Evolutionary conservation across 2,888 invertebrate genomes (phyloP), one percentile per base, ranked within the genome.

Genomic region (Thumatha senex): DNA sequence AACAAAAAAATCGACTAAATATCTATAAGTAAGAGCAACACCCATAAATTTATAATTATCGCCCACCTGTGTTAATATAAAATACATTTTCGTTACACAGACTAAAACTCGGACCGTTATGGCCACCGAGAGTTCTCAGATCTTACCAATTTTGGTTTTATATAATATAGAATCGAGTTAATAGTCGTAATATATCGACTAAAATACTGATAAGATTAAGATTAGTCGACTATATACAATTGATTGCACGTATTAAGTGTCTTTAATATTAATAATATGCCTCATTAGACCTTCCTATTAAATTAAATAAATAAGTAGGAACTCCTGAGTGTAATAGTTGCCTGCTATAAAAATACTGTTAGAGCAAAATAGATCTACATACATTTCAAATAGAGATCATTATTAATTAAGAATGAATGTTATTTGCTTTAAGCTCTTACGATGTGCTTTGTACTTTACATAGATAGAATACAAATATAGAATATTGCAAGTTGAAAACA

Each of bases 371-470:
- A 71, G 56, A 65, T 51, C 69, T 66, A 63, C 58, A 49, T 24
- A 45, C 35, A 46, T 56, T 56, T 48, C 60, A 42, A 58, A 66
- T 67, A 75, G 80, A 79, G 79, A 79, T 80, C 76, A 74, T 59
- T 63, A 67, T 72, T 54, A 58, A 46, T 54, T 59, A 68, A 73
- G 74, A 74, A 76, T 75, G 72, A 65, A 44, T 55, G 48, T 56
- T 51, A 52, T 33, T n/a, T 47, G 33, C 52, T 52, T 13, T 49
- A 67, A 69, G 67, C 70, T 67, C 70, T 30, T 42, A 41, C 42
- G 47, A 11, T 42, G 46, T 51, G 41, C 53, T 48, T 66, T 61
- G 67, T 69, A 63, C 63, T 63, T 45, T 29, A 41, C 36, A 47
- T 43, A 43, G 9, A 42, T 9, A 33, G n/a, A 18, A 10, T 11